Evolutionary conservation across 2,888 invertebrate genomes (phyloP), one percentile per base, ranked within the genome.

Genomic region (Trichacis sp.): DNA sequence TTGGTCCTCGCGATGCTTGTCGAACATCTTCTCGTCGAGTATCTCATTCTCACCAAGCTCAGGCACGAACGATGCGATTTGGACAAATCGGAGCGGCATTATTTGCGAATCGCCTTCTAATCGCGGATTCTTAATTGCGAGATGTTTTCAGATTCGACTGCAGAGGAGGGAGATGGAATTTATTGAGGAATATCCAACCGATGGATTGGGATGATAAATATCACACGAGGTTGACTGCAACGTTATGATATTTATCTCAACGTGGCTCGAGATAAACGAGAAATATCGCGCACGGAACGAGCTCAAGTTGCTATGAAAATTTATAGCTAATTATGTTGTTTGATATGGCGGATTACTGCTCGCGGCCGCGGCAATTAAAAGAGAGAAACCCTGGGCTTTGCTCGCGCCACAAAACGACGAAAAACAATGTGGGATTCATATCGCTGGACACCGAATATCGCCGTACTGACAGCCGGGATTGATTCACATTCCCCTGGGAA

Each of bases 11-110:
- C 89, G 33, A 74, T 90, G n/a, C 70, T 90, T 9, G 86, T 91
- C 53, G 90, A 90, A 71, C 80, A 86, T 15, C 79, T 88, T 33
- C 71, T 91, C 9, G 86, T 91, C 4, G 91, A 90, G 66, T 87
- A 86, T 73, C 77, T 89, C 14, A 82, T 90, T 0, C 88, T 89
- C 68, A 87, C 87, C 56, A 88, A 88, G 65, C 73, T 89, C 11
- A 83, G 87, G 0, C 87, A 86, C 68, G 87, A 85, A 33, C 88
- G 87, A 75, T 87, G 87, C 71, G 86, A 88, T 73, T 80, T 87
- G 2, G 84, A 87, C 38, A 89, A 87, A 66, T 89, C 89, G 0
- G 88, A 88, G 59, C 87, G 88, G 45, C 89, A 89, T 73, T 93
- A 91, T 78, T 82, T 89, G 62, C 87, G 88, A 11, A 85, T 92